Conservation (phyloP, 2,797 vertebrate genomes). For the Buceros bicornis region DNA sequence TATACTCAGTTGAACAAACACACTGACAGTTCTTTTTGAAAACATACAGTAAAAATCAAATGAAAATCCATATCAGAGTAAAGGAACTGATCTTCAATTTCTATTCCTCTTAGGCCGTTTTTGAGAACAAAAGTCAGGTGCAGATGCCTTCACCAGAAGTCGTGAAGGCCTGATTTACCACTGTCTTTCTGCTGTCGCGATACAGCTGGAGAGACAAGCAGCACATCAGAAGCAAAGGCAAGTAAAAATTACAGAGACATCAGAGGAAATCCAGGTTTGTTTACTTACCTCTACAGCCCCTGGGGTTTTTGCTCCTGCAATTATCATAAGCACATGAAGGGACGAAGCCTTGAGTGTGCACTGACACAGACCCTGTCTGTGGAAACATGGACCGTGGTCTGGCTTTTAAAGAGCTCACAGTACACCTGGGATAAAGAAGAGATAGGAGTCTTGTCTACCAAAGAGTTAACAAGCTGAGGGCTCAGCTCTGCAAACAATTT, state of each 20-base stretch:
- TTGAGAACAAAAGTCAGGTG: constrained; percentile 9
- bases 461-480: neutral
- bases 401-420: neutral
- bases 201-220: neutral
- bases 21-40: constrained; percentile 42
- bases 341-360: neutral
- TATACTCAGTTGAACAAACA: constrained; percentile 70
- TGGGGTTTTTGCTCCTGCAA: neutral
- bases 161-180: neutral
- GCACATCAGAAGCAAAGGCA: neutral
- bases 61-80: neutral
- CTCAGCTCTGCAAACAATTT: neutral
- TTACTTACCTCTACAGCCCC: neutral
- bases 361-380: neutral
- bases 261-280: neutral
- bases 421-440: neutral
- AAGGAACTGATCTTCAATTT: neutral
- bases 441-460: neutral
- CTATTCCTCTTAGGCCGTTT: constrained; percentile 21
- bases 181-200: neutral
- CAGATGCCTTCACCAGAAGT: neutral
- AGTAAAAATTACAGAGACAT: neutral
- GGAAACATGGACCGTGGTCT: neutral
- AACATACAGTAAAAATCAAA: constrained; percentile 14
- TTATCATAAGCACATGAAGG: neutral